Evolutionary conservation across 2,113 vertebrate species (phyloP).

Genomic region (Solenodon paradoxus): DNA sequence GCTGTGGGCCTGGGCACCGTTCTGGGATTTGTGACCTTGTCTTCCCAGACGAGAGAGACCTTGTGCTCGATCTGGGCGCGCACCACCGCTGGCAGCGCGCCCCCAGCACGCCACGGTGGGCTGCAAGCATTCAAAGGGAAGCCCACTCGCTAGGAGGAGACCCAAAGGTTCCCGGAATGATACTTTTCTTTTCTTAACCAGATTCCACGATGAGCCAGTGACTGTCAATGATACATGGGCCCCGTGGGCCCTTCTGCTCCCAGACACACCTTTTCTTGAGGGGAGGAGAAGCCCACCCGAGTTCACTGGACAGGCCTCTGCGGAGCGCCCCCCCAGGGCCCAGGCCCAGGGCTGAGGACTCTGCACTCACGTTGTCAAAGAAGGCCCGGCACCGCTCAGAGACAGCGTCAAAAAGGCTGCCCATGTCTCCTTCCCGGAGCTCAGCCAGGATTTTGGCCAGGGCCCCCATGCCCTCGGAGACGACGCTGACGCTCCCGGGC

Average conservation of each 20-base stretch:
- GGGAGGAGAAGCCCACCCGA: too few species aligned
- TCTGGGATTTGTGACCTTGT: accelerated
- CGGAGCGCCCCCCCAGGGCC: accelerated
- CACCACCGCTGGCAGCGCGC: neutral
- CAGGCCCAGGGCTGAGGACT: too few species aligned
- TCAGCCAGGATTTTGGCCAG: conserved; percentile 59
- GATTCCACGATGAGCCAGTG: neutral
- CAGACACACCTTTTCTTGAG: accelerated
- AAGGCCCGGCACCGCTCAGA: conserved; percentile 59
- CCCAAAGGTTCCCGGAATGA: too few species aligned
- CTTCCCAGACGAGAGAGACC: neutral
- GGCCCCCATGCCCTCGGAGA: conserved; percentile 31
- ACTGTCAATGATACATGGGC: accelerated
- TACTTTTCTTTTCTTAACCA: neutral
- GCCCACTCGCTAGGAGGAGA: neutral
- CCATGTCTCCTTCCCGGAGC: conserved; percentile 59
- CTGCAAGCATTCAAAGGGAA: too few species aligned
- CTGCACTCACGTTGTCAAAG: conserved; percentile 65
- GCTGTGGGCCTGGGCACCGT: accelerated
- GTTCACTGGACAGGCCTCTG: accelerated
- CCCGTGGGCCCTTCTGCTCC: too few species aligned
- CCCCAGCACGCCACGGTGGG: accelerated
- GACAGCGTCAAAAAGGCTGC: conserved; percentile 32
- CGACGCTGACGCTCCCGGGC: accelerated
- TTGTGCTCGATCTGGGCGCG: accelerated